phyloP scores from a whole-genome alignment of 2,888 invertebrate genomes.

The Dryobota labecula region DNA sequence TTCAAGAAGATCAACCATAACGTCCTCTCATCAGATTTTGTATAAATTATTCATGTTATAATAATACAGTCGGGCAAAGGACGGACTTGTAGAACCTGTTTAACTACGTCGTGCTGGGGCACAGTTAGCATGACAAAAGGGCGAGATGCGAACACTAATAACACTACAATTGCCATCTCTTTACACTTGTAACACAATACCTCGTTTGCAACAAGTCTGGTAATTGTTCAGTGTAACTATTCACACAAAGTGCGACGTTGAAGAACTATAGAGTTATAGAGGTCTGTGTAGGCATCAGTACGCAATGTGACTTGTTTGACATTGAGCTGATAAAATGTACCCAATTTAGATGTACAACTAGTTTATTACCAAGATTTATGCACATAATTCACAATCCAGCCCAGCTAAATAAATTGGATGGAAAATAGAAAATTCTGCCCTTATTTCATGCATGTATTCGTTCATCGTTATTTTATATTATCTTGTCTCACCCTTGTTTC shows the following conservation, averaged over 20 bases:
- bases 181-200: conserved; percentile 66
- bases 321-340: conserved; percentile 47
- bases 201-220: conserved; percentile 41
- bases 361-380: conserved; percentile 20
- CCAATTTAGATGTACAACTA: conserved; percentile 42
- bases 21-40: conserved; percentile 29
- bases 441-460: conserved; percentile 29
- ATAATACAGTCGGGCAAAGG: conserved; percentile 8
- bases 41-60: conserved; percentile 27
- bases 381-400: not conserved
- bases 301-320: conserved; percentile 55
- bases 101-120: conserved; percentile 25
- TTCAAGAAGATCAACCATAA: conserved; percentile 26
- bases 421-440: conserved; percentile 23
- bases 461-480: conserved; percentile 44
- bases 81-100: conserved; percentile 52
- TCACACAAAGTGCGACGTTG: conserved; percentile 47
- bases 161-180: conserved; percentile 65
- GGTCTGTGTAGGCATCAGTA: conserved; percentile 11
- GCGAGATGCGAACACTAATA: conserved; percentile 63
- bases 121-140: conserved; percentile 57
- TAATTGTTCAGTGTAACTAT: conserved; percentile 57
- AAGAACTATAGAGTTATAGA: conserved; percentile 22
- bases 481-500: conserved; percentile 46
- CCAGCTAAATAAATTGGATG: conserved; percentile 26